A percentile compares a stretch with the other conserved stretches of the same genome.
These are phyloP conservation scores for Clanis bilineata DNA, from an alignment of 2,888 invertebrate genomes.

Conservation along the genomic window DNA sequence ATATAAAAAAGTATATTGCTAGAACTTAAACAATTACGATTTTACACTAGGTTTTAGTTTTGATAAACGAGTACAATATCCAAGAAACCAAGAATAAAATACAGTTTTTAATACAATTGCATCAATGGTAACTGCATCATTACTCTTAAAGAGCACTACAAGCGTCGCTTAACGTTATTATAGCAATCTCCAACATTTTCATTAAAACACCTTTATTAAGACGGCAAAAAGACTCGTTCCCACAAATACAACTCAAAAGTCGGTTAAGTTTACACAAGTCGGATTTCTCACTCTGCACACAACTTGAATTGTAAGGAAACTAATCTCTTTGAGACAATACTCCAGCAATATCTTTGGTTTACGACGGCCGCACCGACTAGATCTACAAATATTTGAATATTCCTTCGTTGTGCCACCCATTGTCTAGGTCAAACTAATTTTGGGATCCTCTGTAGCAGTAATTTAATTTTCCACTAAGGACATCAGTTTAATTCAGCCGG, in stretches of 20 bases:
- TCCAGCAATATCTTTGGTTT: constrained; percentile 73
- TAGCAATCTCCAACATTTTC: not conserved
- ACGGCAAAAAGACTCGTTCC: not conserved
- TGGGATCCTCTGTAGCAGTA: constrained; percentile 59
- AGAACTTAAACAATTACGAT: too few relatives aligned
- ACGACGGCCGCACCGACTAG: constrained; percentile 62
- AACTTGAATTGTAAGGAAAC: constrained; percentile 64
- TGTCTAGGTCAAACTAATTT: constrained; percentile 79
- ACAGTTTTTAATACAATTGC: not conserved
- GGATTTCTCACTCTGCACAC: constrained; percentile 37
- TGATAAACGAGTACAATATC: not conserved
- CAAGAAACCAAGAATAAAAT: not conserved
- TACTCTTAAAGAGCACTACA: not conserved
- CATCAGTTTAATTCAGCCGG: constrained; percentile 57
- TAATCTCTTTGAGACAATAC: constrained; percentile 78
- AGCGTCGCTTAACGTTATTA: not conserved
- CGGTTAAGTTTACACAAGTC: constrained; percentile 15
- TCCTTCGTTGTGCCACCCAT: constrained; percentile 56
- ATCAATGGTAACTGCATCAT: not conserved
- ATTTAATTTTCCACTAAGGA: constrained; percentile 70
- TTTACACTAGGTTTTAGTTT: too few relatives aligned
- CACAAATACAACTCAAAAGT: not conserved
- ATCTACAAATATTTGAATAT: constrained; percentile 77
- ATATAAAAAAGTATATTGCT: too few relatives aligned
- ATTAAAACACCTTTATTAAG: not conserved